Conservation (phyloP, 2,888 invertebrate genomes). For the Lasioglossum pauxillum region DNA sequence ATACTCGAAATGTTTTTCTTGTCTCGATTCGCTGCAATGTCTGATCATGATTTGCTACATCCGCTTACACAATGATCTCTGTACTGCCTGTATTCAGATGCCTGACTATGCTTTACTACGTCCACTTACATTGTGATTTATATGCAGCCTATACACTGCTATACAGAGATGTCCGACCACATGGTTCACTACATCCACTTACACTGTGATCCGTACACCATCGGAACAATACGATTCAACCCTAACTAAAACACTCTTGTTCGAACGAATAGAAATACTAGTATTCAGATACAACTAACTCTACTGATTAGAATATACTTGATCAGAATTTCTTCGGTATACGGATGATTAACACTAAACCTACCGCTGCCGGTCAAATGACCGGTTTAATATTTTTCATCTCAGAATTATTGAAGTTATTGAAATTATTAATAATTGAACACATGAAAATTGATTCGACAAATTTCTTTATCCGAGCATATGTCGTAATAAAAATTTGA, state of each 20-base stretch:
- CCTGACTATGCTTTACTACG: background rate
- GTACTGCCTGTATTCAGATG: background rate
- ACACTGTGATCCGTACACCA: background rate
- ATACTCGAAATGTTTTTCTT: no score
- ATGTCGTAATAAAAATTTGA: no score
- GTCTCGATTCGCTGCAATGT: background rate
- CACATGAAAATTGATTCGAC: no score
- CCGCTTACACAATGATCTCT: background rate
- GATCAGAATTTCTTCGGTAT: background rate
- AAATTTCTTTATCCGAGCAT: no score
- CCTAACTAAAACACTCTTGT: background rate
- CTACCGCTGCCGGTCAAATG: no score
- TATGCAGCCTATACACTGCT: background rate
- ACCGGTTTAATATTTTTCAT: no score
- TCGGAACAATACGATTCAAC: background rate
- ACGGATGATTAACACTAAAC: background rate
- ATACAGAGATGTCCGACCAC: background rate
- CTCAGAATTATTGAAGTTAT: no score
- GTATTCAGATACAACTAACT: background rate
- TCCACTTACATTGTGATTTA: constrained; percentile 1
- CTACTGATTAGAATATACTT: background rate
- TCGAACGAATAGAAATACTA: background rate
- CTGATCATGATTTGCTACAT: background rate
- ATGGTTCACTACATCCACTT: background rate
- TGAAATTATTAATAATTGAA: no score